Percentiles rank a stretch among this genome's conserved stretches.
Conservation (phyloP, 2,797 vertebrate genomes). For the Halcyon leucocephala region DNA sequence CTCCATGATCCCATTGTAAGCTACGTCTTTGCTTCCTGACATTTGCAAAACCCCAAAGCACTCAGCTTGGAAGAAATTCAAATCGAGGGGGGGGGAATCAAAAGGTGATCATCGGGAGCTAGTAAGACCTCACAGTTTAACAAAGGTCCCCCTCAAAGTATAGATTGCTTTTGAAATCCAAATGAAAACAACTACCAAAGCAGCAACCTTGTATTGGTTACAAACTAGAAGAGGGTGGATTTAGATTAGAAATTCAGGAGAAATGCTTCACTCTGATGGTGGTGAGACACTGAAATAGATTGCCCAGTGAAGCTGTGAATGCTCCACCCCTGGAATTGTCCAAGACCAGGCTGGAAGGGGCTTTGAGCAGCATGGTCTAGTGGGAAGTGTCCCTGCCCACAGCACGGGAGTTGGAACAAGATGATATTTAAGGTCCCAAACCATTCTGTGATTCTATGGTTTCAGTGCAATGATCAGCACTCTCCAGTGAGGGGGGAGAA, state of each 20-base stretch:
- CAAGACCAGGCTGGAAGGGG: too few relatives aligned
- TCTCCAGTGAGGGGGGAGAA: not conserved
- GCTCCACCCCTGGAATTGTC: too few relatives aligned
- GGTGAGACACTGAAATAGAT: not conserved
- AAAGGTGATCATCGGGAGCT: not conserved
- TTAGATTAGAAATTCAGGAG: not conserved
- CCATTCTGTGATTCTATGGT: not conserved
- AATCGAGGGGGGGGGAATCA: not conserved
- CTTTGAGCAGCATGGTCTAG: too few relatives aligned
- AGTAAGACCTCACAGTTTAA: not conserved
- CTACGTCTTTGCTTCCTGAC: not conserved
- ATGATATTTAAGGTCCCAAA: too few relatives aligned
- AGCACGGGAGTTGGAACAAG: too few relatives aligned
- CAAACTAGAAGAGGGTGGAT: not conserved
- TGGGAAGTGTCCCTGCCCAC: too few relatives aligned
- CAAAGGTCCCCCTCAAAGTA: not conserved
- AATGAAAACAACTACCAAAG: not conserved
- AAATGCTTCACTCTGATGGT: not conserved
- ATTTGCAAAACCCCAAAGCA: not conserved
- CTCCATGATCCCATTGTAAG: not conserved
- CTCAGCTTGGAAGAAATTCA: not conserved
- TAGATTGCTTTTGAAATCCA: not conserved
- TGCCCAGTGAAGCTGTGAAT: too few relatives aligned
- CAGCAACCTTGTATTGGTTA: accelerated
- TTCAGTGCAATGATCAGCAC: not conserved